Percentiles rank a stretch among this genome's conserved stretches.
Evolutionary conservation across 2,113 vertebrate genomes (phyloP).

Genomic region (Scytalopus superciliaris): DNA sequence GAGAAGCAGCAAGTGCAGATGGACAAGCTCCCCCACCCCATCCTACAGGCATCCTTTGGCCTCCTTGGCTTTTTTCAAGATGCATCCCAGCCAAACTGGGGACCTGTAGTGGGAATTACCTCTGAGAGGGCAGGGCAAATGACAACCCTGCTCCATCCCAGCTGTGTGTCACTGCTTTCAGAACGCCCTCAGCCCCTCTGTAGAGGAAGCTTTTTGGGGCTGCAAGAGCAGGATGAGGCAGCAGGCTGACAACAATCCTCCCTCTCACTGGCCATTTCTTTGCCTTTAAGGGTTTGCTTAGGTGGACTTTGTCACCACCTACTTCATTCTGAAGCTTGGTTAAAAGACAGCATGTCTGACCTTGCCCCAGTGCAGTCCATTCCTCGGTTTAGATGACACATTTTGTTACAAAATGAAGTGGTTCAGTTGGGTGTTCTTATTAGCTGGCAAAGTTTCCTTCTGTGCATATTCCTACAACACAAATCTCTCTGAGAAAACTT

Average conservation of each 20-base stretch:
- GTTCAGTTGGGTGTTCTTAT: neutral
- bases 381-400: neutral
- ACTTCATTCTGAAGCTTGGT: neutral
- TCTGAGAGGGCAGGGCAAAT: neutral
- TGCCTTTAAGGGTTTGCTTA: neutral
- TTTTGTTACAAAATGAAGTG: neutral
- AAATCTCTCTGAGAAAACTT: neutral
- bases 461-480: fast-evolving
- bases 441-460: neutral
- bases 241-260: neutral
- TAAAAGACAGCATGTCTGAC: neutral
- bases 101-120: neutral
- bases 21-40: neutral
- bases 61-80: neutral
- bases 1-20: neutral
- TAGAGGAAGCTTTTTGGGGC: neutral
- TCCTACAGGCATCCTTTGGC: neutral
- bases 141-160: neutral
- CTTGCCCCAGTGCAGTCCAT: neutral
- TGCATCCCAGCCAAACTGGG: fast-evolving
- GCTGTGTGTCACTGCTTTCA: fast-evolving
- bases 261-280: neutral
- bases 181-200: fast-evolving
- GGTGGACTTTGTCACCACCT: neutral
- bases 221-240: neutral